phyloP scores from a whole-genome alignment of 2,113 vertebrate species.

The Rhinolophus ferrumequinum region DNA sequence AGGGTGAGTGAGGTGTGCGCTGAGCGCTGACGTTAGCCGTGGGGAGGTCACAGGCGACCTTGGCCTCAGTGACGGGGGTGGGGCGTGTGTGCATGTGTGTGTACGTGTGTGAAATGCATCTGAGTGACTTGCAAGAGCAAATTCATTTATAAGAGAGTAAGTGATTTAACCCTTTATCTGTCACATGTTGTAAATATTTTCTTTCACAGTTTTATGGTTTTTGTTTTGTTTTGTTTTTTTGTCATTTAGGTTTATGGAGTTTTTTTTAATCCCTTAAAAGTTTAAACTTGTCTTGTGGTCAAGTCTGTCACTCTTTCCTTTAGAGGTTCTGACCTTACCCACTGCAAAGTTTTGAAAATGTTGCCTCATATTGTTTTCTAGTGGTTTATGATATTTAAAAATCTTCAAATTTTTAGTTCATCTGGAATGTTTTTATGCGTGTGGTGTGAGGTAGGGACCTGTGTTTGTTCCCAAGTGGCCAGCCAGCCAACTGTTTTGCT shows the following conservation, averaged over 20 bases:
- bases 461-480: not conserved
- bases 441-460: slow-evolving; percentile 43
- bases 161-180: not conserved
- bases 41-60: not conserved
- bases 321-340: not conserved
- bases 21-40: not conserved
- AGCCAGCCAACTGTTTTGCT: not conserved
- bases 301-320: not conserved
- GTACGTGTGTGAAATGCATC: not conserved
- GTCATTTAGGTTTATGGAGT: not conserved
- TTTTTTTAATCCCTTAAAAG: not conserved
- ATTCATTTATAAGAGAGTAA: slow-evolving; percentile 13
- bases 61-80: not conserved
- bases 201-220: not conserved
- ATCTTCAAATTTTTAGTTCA: not conserved
- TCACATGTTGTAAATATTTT: not conserved
- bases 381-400: not conserved
- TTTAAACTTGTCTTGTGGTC: not conserved
- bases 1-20: not conserved
- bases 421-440: not conserved
- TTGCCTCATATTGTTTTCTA: not conserved
- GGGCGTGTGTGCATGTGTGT: not conserved
- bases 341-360: not conserved
- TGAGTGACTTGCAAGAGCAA: not conserved
- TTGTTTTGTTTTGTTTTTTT: not conserved